phyloP scores from a whole-genome alignment of 2,888 invertebrate genomes.

The Trachelus troglodyta region DNA sequence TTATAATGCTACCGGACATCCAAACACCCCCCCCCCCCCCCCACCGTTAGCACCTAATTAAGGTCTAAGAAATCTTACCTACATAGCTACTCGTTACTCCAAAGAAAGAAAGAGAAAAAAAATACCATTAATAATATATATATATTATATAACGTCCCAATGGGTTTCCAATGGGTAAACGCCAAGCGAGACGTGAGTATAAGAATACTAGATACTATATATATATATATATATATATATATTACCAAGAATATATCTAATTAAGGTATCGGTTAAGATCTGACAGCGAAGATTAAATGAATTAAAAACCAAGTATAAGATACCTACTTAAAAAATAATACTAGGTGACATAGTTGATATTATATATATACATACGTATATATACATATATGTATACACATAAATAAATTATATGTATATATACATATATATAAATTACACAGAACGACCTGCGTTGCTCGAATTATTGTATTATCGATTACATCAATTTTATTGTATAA shows the following conservation, averaged over 20 bases:
- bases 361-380: conserved; percentile 34
- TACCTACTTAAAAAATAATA: conserved; percentile 24
- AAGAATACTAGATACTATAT: conserved; percentile 9
- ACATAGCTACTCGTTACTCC: conserved; percentile 1
- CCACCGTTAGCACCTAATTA: background rate
- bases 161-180: background rate
- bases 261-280: conserved; percentile 53
- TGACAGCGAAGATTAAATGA: conserved; percentile 44
- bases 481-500: conserved; percentile 61
- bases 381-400: conserved; percentile 37
- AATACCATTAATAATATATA: conserved; percentile 27
- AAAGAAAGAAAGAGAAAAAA: conserved; percentile 7
- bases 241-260: conserved; percentile 38
- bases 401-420: conserved; percentile 22
- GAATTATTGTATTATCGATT: conserved; percentile 56
- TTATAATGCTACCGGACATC: background rate
- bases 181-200: background rate
- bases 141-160: background rate
- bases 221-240: conserved; percentile 16
- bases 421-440: conserved; percentile 30
- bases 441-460: conserved; percentile 55
- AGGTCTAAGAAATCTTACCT: conserved; percentile 4
- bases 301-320: background rate
- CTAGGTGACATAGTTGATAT: conserved; percentile 15
- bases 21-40: too few relatives aligned